A percentile compares a stretch with the other conserved stretches of the same genome.
phyloP scores from a whole-genome alignment of 64 coral and sea anemone genomes.

The Porites lutea region DNA sequence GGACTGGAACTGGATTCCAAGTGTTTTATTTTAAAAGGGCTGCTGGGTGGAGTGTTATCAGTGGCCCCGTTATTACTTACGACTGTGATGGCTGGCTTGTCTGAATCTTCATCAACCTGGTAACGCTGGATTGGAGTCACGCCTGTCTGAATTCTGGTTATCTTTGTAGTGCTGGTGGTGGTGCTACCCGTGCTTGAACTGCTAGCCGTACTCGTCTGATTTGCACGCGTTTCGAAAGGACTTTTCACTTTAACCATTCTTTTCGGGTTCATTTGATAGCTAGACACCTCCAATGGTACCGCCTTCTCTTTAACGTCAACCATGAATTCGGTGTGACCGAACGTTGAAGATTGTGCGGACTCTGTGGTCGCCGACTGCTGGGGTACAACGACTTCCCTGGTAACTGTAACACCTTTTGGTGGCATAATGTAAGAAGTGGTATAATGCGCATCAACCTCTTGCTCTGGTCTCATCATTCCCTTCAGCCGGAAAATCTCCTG shows the following conservation, averaged over 20 bases:
- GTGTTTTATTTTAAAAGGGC: slow-evolving; percentile 19
- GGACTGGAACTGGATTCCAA: slow-evolving; percentile 20
- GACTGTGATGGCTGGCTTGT: slow-evolving; percentile 20
- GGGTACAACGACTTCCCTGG: slow-evolving; percentile 45
- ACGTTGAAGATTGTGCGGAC: slow-evolving; percentile 11
- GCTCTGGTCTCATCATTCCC: slow-evolving; percentile 40
- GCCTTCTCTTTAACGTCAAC: slow-evolving; percentile 42
- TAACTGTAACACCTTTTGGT: slow-evolving; percentile 38
- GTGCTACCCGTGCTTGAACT: not conserved
- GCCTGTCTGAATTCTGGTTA: slow-evolving; percentile 70
- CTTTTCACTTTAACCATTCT: slow-evolving; percentile 61
- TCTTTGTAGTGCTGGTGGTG: not conserved
- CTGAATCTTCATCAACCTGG: slow-evolving; percentile 31
- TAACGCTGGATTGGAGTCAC: slow-evolving; percentile 39
- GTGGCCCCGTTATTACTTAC: slow-evolving; percentile 33
- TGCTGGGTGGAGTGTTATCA: slow-evolving; percentile 12
- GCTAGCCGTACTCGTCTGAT: not conserved
- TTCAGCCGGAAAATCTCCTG: slow-evolving; percentile 82
- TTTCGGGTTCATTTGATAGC: slow-evolving; percentile 68
- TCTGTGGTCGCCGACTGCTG: slow-evolving; percentile 8
- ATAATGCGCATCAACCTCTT: slow-evolving; percentile 44
- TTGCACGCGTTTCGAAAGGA: slow-evolving; percentile 43
- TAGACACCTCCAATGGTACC: slow-evolving; percentile 35
- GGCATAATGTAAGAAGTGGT: slow-evolving; percentile 60
- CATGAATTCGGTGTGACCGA: slow-evolving; percentile 40